Conservation (phyloP, 2,888 invertebrate genomes). For the Unio pictorum region DNA sequence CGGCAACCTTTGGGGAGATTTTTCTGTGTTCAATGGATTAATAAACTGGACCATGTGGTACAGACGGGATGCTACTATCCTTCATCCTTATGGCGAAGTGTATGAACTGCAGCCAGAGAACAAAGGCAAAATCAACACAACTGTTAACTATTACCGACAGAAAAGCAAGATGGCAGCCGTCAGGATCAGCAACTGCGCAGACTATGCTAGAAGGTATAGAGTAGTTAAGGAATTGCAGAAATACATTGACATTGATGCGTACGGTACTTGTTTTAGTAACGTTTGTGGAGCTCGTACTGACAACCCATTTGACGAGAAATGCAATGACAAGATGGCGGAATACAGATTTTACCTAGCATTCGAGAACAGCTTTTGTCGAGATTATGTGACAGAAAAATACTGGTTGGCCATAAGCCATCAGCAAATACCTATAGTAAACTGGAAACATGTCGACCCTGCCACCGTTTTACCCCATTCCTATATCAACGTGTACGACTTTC, state of each 20-base stretch:
- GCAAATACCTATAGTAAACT: constrained; percentile 20
- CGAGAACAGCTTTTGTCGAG: constrained; percentile 19
- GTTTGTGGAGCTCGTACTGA: constrained; percentile 2
- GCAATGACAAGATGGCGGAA: constrained; percentile 4
- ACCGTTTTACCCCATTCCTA: constrained; percentile 17
- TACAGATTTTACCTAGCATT: constrained; percentile 22
- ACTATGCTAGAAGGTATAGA: constrained; percentile 18
- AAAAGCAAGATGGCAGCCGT: constrained; percentile 6
- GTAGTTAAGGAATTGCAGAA: constrained; percentile 10
- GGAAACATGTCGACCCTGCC: constrained; percentile 13
- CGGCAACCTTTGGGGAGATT: constrained; percentile 16
- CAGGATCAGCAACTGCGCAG: constrained; percentile 22
- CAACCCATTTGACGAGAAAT: constrained; percentile 5
- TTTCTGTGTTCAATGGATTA: constrained; percentile 12
- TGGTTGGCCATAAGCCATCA: constrained; percentile 12
- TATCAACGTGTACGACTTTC: constrained; percentile 21
- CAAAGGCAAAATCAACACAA: not conserved
- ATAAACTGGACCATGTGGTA: constrained; percentile 27
- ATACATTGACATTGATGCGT: constrained; percentile 9
- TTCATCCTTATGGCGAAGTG: constrained; percentile 12
- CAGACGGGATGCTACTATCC: constrained; percentile 10
- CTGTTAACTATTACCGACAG: constrained; percentile 5
- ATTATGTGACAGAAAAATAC: constrained; percentile 27
- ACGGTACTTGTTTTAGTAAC: constrained; percentile 11
- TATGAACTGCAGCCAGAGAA: constrained; percentile 6